Percentiles rank a stretch among this genome's conserved stretches.
phyloP scores from a whole-genome alignment of 2,113 vertebrate genomes.

The Triplophysa rosa region DNA sequence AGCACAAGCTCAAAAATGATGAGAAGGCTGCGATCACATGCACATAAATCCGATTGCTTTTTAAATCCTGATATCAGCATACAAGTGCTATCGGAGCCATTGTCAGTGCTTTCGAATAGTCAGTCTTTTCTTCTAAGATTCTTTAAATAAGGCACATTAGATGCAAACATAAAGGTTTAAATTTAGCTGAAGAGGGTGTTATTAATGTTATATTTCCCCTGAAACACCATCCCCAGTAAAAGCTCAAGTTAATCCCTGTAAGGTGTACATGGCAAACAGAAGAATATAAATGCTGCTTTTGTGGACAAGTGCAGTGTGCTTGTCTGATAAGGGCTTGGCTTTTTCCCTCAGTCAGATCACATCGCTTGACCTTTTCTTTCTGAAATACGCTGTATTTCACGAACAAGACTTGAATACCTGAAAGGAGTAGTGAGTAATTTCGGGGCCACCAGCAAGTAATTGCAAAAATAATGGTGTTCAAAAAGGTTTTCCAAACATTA shows the following conservation, averaged over 20 bases:
- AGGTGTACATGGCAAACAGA: not conserved
- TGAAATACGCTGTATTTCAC: not conserved
- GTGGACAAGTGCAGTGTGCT: conserved; percentile 5
- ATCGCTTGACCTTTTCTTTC: conserved; percentile 12
- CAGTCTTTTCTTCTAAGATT: not conserved
- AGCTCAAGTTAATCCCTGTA: not conserved
- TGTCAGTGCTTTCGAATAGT: not conserved
- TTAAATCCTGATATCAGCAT: no score
- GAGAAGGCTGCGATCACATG: no score
- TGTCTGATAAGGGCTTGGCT: conserved; percentile 11
- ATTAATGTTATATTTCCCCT: not conserved
- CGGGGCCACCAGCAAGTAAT: not conserved
- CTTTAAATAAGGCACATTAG: not conserved
- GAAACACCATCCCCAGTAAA: not conserved
- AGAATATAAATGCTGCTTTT: not conserved
- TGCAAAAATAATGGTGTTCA: not conserved
- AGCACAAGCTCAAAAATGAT: no score
- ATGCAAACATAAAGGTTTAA: not conserved
- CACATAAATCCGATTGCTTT: no score
- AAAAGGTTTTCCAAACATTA: no score
- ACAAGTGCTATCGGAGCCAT: no score
- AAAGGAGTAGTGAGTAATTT: not conserved
- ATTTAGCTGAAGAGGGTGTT: not conserved
- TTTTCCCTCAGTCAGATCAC: conserved; percentile 20
- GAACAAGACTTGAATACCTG: conserved; percentile 1